These are phyloP conservation scores for Platichthys stellatus DNA, from an alignment of 2,113 vertebrate species.

Conservation along the genomic window DNA sequence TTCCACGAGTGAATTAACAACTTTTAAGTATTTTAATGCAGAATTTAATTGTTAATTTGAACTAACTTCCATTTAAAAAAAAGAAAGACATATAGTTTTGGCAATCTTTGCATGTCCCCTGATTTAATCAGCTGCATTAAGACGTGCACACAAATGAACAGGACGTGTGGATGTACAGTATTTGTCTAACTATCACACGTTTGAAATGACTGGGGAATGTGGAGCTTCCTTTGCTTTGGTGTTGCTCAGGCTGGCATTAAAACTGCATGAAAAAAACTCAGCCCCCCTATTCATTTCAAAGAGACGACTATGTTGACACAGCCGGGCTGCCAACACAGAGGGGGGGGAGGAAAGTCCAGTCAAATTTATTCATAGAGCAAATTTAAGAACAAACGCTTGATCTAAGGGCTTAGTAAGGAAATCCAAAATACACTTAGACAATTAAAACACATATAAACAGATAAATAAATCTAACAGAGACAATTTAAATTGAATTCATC, in stretches of 20 bases:
- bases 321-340: not conserved
- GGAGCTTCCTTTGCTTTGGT: not conserved
- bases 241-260: not conserved
- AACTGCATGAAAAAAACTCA: not conserved
- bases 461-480: not conserved
- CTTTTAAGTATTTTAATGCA: not conserved
- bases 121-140: too few relatives aligned
- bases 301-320: not conserved
- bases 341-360: not conserved
- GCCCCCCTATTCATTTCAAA: slow-evolving; percentile 12
- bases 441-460: not conserved
- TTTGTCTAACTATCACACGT: too few relatives aligned
- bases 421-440: not conserved
- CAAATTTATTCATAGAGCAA: not conserved
- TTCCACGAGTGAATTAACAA: not conserved
- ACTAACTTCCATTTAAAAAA: not conserved
- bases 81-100: too few relatives aligned
- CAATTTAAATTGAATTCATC: too few relatives aligned
- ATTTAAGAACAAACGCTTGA: not conserved
- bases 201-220: not conserved
- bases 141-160: too few relatives aligned
- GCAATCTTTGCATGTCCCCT: too few relatives aligned
- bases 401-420: not conserved
- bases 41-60: not conserved
- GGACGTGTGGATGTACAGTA: too few relatives aligned